Evolutionary conservation across 2,113 vertebrate genomes (phyloP).

Genomic region (Pachypanchax playfairii): DNA sequence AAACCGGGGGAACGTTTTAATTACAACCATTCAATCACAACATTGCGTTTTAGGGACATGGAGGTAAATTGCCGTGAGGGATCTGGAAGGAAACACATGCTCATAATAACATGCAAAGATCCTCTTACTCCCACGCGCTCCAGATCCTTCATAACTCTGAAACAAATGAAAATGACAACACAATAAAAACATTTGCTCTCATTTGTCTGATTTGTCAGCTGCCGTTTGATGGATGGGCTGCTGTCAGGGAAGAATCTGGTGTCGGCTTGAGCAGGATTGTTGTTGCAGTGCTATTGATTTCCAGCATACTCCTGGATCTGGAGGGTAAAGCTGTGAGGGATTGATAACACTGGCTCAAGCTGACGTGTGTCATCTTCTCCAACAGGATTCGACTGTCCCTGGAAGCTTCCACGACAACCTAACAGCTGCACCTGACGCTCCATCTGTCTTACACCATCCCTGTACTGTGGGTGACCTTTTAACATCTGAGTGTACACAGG

Average conservation of each 20-base stretch:
- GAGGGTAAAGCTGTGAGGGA: constrained; percentile 9
- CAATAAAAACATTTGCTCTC: constrained; percentile 19
- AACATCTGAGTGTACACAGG: constrained; percentile 31
- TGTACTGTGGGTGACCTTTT: constrained; percentile 3
- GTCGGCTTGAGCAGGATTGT: background rate
- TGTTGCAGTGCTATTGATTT: constrained; percentile 32
- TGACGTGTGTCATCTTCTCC: constrained; percentile 7
- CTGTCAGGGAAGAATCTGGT: constrained; percentile 11
- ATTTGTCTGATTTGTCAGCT: constrained; percentile 16
- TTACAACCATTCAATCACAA: constrained; percentile 73
- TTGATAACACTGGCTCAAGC: constrained; percentile 11
- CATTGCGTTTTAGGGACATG: constrained; percentile 63
- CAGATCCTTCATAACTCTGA: background rate
- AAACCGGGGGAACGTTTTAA: constrained; percentile 65
- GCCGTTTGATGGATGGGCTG: constrained; percentile 22
- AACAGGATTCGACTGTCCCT: background rate
- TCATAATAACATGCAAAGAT: constrained; percentile 52
- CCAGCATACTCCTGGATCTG: background rate
- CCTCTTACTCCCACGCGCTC: constrained; percentile 22
- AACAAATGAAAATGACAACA: constrained; percentile 21
- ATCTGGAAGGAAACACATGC: constrained; percentile 33
- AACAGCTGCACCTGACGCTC: constrained; percentile 4
- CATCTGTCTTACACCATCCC: background rate
- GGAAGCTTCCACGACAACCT: constrained; percentile 1
- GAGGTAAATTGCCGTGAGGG: constrained; percentile 48